These are phyloP conservation scores for Xestobium rufovillosum DNA, from an alignment of 2,888 invertebrate genomes.

Conservation along the genomic window DNA sequence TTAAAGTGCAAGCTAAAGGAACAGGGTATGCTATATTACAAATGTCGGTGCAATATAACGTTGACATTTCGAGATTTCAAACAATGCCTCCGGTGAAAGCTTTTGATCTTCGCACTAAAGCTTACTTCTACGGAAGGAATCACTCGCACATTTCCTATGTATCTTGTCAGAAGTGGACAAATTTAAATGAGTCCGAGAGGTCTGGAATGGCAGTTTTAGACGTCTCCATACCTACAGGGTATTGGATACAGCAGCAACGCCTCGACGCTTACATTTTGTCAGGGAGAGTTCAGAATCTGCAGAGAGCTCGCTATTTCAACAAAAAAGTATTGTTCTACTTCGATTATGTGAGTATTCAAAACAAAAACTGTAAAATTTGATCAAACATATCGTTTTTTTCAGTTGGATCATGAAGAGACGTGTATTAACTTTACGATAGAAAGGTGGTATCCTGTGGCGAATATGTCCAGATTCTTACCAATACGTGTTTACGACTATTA, in stretches of 20 bases:
- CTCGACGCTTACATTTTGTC: constrained; percentile 78
- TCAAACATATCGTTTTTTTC: too few relatives aligned
- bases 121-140: constrained; percentile 80
- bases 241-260: constrained; percentile 83
- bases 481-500: constrained; percentile 92
- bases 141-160: constrained; percentile 85
- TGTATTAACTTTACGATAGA: constrained; percentile 91
- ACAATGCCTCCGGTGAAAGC: constrained; percentile 73
- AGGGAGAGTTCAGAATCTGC: constrained; percentile 70
- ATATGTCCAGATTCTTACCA: constrained; percentile 88
- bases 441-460: constrained; percentile 93
- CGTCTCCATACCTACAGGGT: constrained; percentile 82
- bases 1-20: constrained; percentile 86
- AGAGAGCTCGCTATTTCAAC: constrained; percentile 74
- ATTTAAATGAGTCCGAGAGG: constrained; percentile 66
- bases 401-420: constrained; percentile 76
- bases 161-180: constrained; percentile 82
- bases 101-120: constrained; percentile 70
- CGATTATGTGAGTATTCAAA: constrained; percentile 74
- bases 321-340: constrained; percentile 88
- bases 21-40: constrained; percentile 92
- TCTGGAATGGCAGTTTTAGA: constrained; percentile 86
- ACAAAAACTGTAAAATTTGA: too few relatives aligned
- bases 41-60: constrained; percentile 88
- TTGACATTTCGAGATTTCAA: constrained; percentile 76